phyloP scores from a whole-genome alignment of 35 echinoderm and acorn worm species.

The Lytechinus pictus region DNA sequence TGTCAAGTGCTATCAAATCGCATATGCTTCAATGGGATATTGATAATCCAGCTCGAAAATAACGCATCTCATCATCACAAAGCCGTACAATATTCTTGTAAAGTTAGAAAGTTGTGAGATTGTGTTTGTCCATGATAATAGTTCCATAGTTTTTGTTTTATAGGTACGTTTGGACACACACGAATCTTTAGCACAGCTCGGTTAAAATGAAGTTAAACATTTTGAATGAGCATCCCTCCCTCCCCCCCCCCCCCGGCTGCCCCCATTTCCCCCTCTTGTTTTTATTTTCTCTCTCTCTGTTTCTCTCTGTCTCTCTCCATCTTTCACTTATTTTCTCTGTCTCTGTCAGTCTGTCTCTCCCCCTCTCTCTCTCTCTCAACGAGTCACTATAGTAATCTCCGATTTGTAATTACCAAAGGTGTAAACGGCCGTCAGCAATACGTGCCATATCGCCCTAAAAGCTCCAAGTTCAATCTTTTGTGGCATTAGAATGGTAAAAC shows the following conservation, averaged over 20 bases:
- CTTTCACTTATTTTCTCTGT: too few species aligned
- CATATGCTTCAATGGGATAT: too few species aligned
- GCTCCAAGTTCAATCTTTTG: slow-evolving; percentile 24
- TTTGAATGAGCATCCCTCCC: not conserved
- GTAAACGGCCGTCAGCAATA: not conserved
- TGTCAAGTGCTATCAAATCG: too few species aligned
- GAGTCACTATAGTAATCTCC: not conserved
- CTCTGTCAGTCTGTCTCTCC: not conserved
- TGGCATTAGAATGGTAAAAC: slow-evolving; percentile 38
- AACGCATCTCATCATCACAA: too few species aligned
- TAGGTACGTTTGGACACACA: not conserved
- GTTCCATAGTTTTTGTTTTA: not conserved
- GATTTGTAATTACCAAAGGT: not conserved
- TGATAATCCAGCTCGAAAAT: too few species aligned
- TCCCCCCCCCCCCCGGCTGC: too few species aligned
- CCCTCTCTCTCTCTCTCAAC: not conserved
- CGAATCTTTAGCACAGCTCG: not conserved
- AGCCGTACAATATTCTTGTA: too few species aligned
- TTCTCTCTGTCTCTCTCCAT: not conserved
- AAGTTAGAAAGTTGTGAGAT: too few species aligned
- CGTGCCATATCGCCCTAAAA: not conserved
- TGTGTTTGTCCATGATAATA: too few species aligned
- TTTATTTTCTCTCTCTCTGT: too few species aligned
- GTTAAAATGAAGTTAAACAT: not conserved
- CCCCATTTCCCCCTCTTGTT: too few species aligned